These are phyloP conservation scores for Hycleus cichorii DNA, from an alignment of 1,140 invertebrate species.

Conservation along the genomic window DNA sequence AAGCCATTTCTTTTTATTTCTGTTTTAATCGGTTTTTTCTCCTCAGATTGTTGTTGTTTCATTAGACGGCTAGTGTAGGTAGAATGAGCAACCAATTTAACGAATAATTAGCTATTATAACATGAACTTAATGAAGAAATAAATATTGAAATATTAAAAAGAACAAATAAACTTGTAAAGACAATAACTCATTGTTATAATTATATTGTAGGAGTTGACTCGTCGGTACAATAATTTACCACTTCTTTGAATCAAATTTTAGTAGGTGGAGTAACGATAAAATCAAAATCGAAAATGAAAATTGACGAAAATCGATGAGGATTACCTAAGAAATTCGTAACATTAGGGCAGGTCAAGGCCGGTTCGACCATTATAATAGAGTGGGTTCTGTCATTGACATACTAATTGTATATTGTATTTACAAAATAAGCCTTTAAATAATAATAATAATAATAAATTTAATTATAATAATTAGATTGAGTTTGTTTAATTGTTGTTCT, in stretches of 20 bases:
- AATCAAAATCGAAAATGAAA: no score
- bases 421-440: neutral
- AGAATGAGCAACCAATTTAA: neutral
- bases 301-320: neutral
- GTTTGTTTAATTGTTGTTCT: no score
- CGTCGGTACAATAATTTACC: neutral
- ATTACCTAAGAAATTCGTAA: conserved; percentile 11
- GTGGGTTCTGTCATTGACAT: conserved; percentile 18
- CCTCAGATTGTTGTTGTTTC: no score
- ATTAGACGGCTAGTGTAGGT: no score
- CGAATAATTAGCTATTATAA: neutral
- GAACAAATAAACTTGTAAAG: neutral
- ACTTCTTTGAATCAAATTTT: neutral
- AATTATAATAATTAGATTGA: no score
- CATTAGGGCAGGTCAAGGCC: conserved; percentile 20
- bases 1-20: no score
- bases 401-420: conserved; percentile 13
- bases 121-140: neutral
- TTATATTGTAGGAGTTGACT: neutral
- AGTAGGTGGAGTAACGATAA: neutral
- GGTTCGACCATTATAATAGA: conserved; percentile 4
- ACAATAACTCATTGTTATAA: neutral
- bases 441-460: no score
- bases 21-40: no score
- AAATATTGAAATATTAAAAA: neutral